Conservation (phyloP, 2,888 invertebrate species). For the Willowsia nigromaculata region DNA sequence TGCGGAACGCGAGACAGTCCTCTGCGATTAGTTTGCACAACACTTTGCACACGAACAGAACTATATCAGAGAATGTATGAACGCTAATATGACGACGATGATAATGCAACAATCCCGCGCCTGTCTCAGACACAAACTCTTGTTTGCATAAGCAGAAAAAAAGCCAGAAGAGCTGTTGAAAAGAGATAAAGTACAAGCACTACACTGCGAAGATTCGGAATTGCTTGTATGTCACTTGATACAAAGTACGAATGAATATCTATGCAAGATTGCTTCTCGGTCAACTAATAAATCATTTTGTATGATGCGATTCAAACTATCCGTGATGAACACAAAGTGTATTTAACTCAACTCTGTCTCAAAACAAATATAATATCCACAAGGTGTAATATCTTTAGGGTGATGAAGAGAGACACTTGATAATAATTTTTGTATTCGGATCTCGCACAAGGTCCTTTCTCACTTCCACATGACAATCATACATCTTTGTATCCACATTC, state of each 20-base stretch:
- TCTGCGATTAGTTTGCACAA: conserved; percentile 40
- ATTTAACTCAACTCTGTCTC: not conserved
- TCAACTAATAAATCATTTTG: conserved; percentile 65
- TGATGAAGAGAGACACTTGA: conserved; percentile 63
- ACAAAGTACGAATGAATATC: conserved; percentile 14
- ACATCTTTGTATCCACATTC: not conserved
- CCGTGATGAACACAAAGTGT: conserved; percentile 19
- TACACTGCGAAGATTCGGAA: not conserved
- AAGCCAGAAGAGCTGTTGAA: not conserved
- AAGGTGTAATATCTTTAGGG: conserved; percentile 9
- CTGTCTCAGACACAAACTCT: not conserved
- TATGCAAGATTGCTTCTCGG: conserved; percentile 12
- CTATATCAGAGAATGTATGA: conserved; percentile 8
- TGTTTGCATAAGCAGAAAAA: conserved; percentile 42
- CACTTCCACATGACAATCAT: not conserved
- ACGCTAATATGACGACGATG: conserved; percentile 6
- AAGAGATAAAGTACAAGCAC: too few species aligned
- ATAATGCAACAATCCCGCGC: conserved; percentile 36
- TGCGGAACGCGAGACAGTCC: conserved; percentile 29
- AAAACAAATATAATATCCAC: not conserved
- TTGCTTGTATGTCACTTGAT: conserved; percentile 37
- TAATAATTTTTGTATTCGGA: conserved; percentile 65
- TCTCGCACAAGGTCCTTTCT: conserved; percentile 58
- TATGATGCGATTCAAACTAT: conserved; percentile 54
- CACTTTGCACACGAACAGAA: conserved; percentile 20